Evolutionary conservation across 64 coral and sea anemone species (phyloP).

Genomic region (Montipora sp.): DNA sequence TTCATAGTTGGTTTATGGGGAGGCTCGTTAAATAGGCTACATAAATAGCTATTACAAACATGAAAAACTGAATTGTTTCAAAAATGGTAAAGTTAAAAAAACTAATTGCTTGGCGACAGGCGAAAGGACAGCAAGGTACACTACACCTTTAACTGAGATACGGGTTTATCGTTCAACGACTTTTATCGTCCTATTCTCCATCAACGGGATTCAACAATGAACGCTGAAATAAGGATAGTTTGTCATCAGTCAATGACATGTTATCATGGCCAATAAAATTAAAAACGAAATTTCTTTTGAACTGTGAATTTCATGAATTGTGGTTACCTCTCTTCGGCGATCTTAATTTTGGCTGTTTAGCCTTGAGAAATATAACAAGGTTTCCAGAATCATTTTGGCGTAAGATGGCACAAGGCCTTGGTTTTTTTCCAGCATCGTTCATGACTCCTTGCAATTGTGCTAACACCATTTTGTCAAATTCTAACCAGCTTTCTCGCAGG

Average conservation of each 20-base stretch:
- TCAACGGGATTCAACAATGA: too few relatives aligned
- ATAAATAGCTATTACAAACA: background rate
- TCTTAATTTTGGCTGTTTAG: background rate
- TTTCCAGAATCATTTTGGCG: background rate
- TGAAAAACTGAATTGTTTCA: background rate
- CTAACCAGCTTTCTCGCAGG: background rate
- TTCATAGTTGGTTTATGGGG: background rate
- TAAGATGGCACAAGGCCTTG: background rate
- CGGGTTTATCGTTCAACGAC: too few relatives aligned
- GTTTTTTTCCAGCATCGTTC: background rate
- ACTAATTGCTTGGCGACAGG: too few relatives aligned
- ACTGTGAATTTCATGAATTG: background rate
- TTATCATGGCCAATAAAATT: background rate
- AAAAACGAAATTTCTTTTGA: background rate
- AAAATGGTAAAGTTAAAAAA: background rate
- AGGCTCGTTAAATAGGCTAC: background rate
- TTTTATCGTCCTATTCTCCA: too few relatives aligned
- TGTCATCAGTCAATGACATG: background rate
- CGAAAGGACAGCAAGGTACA: too few relatives aligned
- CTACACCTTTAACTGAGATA: too few relatives aligned
- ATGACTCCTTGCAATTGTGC: background rate
- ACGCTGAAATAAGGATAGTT: background rate
- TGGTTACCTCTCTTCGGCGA: background rate
- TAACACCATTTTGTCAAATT: background rate
- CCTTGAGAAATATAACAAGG: constrained; percentile 12